Percentiles rank a stretch among this genome's conserved stretches.
Evolutionary conservation across 2,888 invertebrate genomes (phyloP).

Genomic region (Caenorhabditis sp.): DNA sequence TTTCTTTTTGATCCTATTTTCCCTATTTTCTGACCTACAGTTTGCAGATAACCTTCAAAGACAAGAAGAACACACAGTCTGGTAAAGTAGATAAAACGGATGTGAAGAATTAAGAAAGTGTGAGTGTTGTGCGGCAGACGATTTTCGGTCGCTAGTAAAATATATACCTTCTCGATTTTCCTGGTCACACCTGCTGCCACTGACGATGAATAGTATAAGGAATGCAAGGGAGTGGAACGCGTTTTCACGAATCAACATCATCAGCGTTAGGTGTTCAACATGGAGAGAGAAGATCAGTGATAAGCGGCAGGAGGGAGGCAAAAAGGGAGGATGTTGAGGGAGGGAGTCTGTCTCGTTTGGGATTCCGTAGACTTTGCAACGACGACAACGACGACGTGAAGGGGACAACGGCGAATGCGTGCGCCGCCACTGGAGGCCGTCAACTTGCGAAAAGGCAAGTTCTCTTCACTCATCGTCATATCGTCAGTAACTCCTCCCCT

Average conservation of each 20-base stretch:
- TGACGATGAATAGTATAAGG: constrained; percentile 29
- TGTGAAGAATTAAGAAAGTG: constrained; percentile 35
- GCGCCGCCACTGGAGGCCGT: constrained; percentile 59
- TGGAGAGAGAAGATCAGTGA: constrained; percentile 38
- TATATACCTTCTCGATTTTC: constrained; percentile 46
- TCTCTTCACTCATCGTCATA: constrained; percentile 62
- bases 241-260: constrained; percentile 54
- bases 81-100: constrained; percentile 41
- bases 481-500: constrained; percentile 66
- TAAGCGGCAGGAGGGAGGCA: constrained; percentile 16
- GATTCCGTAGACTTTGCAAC: constrained; percentile 56
- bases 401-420: constrained; percentile 50
- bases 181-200: constrained; percentile 49
- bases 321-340: not conserved
- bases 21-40: not conserved
- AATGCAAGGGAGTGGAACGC: constrained; percentile 37
- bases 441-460: constrained; percentile 67
- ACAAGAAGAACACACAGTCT: constrained; percentile 28
- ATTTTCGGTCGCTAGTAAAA: constrained; percentile 39
- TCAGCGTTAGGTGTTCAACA: constrained; percentile 32
- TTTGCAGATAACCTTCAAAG: constrained; percentile 46
- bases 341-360: constrained; percentile 12
- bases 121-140: constrained; percentile 8
- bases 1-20: not conserved
- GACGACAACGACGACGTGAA: not conserved